Conservation (phyloP, 1,140 invertebrate species). For the Centruroides sculpturatus region DNA sequence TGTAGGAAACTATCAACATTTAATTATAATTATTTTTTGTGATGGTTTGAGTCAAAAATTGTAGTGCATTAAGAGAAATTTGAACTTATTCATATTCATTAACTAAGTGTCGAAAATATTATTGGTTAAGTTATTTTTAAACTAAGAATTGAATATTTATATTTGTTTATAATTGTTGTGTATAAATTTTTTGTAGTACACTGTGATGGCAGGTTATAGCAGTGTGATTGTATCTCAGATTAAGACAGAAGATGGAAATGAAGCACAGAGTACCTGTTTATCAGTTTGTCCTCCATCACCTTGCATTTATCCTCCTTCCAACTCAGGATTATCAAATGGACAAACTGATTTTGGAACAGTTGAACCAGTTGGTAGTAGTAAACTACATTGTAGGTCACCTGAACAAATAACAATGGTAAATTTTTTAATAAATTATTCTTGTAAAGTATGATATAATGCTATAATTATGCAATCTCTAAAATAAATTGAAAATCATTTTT, state of each 20-base stretch:
- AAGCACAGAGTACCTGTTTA: constrained; percentile 6
- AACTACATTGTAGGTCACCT: constrained; percentile 7
- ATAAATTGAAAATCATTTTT: too few species aligned
- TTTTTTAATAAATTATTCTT: background rate
- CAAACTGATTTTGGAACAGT: constrained; percentile 14
- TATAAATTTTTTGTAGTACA: background rate
- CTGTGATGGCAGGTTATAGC: constrained; percentile 11
- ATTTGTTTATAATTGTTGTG: too few species aligned
- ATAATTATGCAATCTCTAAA: background rate
- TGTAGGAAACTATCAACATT: too few species aligned
- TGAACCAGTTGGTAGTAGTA: constrained; percentile 11
- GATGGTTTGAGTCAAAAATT: too few species aligned
- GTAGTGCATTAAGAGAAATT: too few species aligned
- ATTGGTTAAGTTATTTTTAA: too few species aligned
- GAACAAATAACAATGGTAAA: constrained; percentile 8
- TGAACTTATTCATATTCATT: too few species aligned
- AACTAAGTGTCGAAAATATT: too few species aligned
- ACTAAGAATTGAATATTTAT: too few species aligned
- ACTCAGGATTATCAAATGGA: constrained; percentile 11
- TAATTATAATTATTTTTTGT: too few species aligned
- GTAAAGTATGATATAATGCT: background rate
- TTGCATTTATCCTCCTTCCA: constrained; percentile 11
- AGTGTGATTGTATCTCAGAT: constrained; percentile 17
- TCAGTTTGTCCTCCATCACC: constrained; percentile 13
- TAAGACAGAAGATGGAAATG: constrained; percentile 16